phyloP scores from a whole-genome alignment of 2,113 vertebrate species.

The Glaucidium brasilianum region DNA sequence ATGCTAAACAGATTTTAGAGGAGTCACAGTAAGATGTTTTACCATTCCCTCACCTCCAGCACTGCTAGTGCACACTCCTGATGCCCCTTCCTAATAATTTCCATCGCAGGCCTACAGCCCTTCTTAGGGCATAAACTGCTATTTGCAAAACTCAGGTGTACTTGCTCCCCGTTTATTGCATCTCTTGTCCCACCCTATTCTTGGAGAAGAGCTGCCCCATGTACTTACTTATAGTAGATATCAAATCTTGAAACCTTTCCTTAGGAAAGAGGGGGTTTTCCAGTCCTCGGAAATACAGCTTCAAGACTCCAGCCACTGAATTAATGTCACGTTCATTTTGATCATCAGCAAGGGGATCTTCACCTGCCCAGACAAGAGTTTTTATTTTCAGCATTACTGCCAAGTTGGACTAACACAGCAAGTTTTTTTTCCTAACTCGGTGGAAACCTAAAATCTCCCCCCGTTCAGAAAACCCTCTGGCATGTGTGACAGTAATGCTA shows the following conservation, averaged over 20 bases:
- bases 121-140: background rate
- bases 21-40: background rate
- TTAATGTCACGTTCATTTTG: slow-evolving; percentile 95
- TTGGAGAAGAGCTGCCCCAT: background rate
- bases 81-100: background rate
- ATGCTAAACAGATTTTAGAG: background rate
- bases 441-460: background rate
- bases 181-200: background rate
- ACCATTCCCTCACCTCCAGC: background rate
- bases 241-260: slow-evolving; percentile 94
- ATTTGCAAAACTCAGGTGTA: background rate
- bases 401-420: background rate
- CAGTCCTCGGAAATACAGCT: slow-evolving; percentile 97
- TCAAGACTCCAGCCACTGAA: slow-evolving; percentile 95
- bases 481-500: rapidly evolving
- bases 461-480: background rate
- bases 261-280: slow-evolving; percentile 97
- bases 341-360: slow-evolving; percentile 95
- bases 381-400: background rate
- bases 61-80: background rate
- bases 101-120: background rate
- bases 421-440: background rate
- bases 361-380: slow-evolving; percentile 75
- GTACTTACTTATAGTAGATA: slow-evolving; percentile 96
- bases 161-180: background rate